Conservation (phyloP, 2,113 vertebrate genomes). For the Lanius ludovicianus region DNA sequence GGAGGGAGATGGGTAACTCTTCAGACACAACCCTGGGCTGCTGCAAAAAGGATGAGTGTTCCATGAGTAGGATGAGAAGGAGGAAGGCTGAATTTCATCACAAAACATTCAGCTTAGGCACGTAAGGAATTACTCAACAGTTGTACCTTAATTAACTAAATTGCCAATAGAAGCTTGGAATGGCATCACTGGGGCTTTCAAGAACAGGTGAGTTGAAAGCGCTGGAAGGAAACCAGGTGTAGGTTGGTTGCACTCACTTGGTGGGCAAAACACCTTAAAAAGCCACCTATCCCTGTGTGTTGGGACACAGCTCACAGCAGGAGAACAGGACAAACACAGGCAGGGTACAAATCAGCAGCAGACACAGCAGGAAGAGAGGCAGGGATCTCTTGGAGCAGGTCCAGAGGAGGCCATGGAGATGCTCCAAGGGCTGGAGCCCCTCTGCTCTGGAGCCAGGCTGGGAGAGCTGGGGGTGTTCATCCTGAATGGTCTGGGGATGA, state of each 20-base stretch:
- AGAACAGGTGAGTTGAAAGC: background rate
- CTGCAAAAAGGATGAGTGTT: background rate
- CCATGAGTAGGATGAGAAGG: background rate
- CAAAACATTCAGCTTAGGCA: background rate
- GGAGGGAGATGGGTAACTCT: background rate
- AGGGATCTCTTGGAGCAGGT: background rate
- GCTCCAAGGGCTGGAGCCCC: background rate
- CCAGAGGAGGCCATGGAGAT: background rate
- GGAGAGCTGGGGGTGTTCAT: background rate
- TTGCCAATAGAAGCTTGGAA: background rate
- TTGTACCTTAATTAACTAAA: background rate
- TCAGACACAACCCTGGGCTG: background rate
- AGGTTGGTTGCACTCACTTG: background rate
- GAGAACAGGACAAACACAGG: background rate
- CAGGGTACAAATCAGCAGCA: background rate
- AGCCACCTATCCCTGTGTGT: background rate
- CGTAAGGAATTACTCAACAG: background rate
- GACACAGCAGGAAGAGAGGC: background rate
- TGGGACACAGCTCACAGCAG: background rate
- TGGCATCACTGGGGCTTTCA: background rate
- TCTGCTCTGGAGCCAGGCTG: background rate
- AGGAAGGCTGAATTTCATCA: background rate
- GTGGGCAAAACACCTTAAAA: background rate
- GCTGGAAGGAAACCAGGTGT: slow-evolving; percentile 6
- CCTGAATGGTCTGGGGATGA: background rate